Conservation (phyloP, 2,888 invertebrate species). For the Eilema griseolum region DNA sequence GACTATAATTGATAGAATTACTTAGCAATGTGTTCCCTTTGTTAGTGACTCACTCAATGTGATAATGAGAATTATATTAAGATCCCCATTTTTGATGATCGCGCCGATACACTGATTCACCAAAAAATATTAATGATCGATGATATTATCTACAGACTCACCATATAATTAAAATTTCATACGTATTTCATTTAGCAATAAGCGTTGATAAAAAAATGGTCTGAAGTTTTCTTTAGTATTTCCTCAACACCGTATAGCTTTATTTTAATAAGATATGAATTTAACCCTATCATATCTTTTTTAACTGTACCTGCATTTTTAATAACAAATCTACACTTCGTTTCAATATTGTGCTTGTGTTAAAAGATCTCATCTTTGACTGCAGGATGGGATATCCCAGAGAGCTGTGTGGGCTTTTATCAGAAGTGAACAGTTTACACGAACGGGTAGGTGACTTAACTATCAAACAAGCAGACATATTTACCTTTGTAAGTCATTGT, state of each 20-base stretch:
- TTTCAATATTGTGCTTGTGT: background rate
- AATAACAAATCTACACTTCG: background rate
- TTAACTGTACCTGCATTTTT: background rate
- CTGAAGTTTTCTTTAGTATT: background rate
- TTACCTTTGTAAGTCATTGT: background rate
- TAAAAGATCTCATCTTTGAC: background rate
- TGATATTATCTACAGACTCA: background rate
- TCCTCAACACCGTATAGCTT: background rate
- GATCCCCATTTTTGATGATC: too few species aligned
- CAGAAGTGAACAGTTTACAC: constrained; percentile 7
- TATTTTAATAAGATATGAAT: background rate
- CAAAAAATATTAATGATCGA: background rate
- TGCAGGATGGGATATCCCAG: constrained; percentile 10
- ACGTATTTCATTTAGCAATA: background rate
- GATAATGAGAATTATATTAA: too few species aligned
- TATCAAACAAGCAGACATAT: constrained; percentile 12
- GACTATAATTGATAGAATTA: too few species aligned
- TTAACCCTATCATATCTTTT: background rate
- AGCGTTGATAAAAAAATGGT: background rate
- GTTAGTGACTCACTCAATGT: too few species aligned
- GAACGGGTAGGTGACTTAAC: constrained; percentile 3
- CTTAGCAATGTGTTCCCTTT: too few species aligned
- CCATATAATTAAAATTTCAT: background rate
- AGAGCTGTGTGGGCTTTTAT: background rate
- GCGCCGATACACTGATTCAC: background rate